Percentiles rank a stretch among this genome's conserved stretches.
Evolutionary conservation across 2,797 vertebrate genomes (phyloP).

Genomic region (Chiloscyllium punctatum): DNA sequence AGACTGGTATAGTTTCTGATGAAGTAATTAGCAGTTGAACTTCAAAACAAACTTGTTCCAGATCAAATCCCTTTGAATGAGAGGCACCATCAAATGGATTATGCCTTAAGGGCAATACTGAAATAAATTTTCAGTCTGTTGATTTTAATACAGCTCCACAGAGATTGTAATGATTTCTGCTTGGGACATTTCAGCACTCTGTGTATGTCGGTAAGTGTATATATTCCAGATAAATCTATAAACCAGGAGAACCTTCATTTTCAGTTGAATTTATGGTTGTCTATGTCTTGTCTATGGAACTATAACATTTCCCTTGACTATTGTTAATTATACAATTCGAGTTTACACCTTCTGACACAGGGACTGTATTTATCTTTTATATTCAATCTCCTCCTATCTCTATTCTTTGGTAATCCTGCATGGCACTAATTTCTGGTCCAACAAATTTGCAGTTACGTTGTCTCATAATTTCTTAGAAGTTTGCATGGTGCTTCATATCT

Average conservation of each 20-base stretch:
- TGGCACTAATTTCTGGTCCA: too few relatives aligned
- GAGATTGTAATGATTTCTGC: neutral
- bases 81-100: neutral
- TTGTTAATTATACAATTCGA: neutral
- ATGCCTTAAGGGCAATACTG: neutral
- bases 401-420: neutral
- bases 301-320: neutral
- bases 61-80: neutral
- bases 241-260: neutral
- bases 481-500: too few relatives aligned
- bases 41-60: neutral
- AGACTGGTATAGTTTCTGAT: neutral
- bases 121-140: neutral
- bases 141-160: neutral
- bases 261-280: neutral
- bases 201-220: neutral
- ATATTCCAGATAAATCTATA: neutral
- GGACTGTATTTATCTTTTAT: neutral
- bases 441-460: too few relatives aligned
- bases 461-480: too few relatives aligned
- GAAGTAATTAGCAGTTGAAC: neutral
- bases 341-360: neutral
- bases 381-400: neutral
- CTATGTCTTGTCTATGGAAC: neutral
- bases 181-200: neutral